A percentile compares a stretch with the other conserved stretches of the same genome.
Evolutionary conservation across 2,888 invertebrate species (phyloP).

Genomic region (Ganaspis brasiliensis): DNA sequence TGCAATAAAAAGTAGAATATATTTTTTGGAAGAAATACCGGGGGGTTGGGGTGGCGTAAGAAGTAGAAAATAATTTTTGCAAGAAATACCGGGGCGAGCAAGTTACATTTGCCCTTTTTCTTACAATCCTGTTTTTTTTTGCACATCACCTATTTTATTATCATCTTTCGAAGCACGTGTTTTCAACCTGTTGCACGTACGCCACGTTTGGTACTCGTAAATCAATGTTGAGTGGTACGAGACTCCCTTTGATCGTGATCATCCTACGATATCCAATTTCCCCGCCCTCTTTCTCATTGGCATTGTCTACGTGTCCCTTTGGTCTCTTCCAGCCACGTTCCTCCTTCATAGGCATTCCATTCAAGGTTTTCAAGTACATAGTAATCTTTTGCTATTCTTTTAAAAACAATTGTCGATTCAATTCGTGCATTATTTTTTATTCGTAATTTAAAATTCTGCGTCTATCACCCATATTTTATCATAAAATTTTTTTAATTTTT

Average conservation of each 20-base stretch:
- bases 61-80: too few relatives aligned
- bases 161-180: slow-evolving; percentile 30
- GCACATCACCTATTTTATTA: not conserved
- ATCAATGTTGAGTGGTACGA: slow-evolving; percentile 3
- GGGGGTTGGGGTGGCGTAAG: too few relatives aligned
- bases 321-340: slow-evolving; percentile 28
- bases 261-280: slow-evolving; percentile 37
- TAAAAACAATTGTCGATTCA: too few relatives aligned
- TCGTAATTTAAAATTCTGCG: too few relatives aligned
- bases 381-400: not conserved
- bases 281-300: slow-evolving; percentile 33
- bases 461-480: too few relatives aligned
- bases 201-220: slow-evolving; percentile 35
- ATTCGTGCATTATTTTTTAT: not conserved
- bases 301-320: slow-evolving; percentile 24
- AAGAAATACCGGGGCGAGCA: too few relatives aligned
- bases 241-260: slow-evolving; percentile 37
- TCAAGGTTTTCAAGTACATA: slow-evolving; percentile 8
- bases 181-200: slow-evolving; percentile 39
- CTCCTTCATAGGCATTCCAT: slow-evolving; percentile 24
- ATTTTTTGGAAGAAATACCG: too few relatives aligned
- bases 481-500: too few relatives aligned
- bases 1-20: too few relatives aligned
- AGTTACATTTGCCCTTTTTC: too few relatives aligned
- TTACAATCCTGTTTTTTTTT: too few relatives aligned